A percentile compares a stretch with the other conserved stretches of the same genome.
Conservation (phyloP, 2,888 invertebrate genomes). For the Gortyna flavago region DNA sequence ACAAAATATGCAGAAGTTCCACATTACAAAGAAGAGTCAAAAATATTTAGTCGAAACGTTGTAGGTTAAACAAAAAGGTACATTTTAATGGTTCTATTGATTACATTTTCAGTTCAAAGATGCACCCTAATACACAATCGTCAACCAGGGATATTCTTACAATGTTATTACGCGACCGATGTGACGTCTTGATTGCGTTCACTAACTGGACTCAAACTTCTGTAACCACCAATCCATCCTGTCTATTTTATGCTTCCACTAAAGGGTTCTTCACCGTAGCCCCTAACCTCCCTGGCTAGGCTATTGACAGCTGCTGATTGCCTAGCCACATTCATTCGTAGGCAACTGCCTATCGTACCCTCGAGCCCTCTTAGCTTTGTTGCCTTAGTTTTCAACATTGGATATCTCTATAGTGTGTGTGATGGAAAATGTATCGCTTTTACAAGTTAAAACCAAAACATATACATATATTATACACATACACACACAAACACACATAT, state of each 20-base stretch:
- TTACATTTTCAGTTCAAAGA: background rate
- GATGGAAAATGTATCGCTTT: background rate
- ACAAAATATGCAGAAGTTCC: conserved; percentile 9
- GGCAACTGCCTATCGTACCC: conserved; percentile 19
- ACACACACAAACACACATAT: no score
- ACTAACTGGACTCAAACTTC: background rate
- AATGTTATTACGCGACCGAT: background rate
- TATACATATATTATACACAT: no score
- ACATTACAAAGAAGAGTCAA: background rate
- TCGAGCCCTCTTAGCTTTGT: conserved; percentile 35
- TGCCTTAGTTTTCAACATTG: conserved; percentile 21
- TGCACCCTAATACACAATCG: background rate
- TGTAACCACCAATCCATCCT: background rate
- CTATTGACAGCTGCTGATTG: conserved; percentile 48
- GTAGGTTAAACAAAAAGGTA: background rate
- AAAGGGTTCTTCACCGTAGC: conserved; percentile 24
- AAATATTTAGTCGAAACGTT: background rate
- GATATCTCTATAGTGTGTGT: background rate
- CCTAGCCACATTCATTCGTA: conserved; percentile 55
- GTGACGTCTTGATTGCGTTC: background rate
- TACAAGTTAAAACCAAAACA: background rate
- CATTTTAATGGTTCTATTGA: background rate
- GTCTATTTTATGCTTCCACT: conserved; percentile 8
- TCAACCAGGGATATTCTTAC: background rate
- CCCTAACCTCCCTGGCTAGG: background rate